Conservation (phyloP, 92 coral and sea anemone genomes). For the Anthopleura xanthogrammica region DNA sequence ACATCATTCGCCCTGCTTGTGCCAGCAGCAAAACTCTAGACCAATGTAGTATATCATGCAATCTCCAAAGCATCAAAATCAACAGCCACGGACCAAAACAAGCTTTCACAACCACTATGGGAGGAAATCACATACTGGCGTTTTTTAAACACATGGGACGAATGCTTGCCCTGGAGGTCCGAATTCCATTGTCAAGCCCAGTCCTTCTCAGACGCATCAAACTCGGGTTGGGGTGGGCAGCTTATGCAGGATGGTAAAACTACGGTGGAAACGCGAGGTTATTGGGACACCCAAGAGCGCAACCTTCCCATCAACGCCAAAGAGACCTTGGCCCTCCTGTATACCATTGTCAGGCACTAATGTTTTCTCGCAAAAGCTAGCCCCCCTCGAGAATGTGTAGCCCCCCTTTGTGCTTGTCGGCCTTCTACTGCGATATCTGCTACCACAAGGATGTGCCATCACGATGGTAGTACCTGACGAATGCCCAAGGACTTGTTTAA, state of each 20-base stretch:
- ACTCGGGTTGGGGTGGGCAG: slow-evolving; percentile 18
- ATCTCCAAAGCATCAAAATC: slow-evolving; percentile 14
- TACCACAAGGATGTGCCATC: slow-evolving; percentile 34
- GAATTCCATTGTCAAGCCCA: slow-evolving; percentile 24
- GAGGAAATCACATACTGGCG: slow-evolving; percentile 27
- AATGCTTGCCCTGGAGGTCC: slow-evolving; percentile 24
- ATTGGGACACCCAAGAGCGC: slow-evolving; percentile 17
- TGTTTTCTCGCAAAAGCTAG: too few species aligned
- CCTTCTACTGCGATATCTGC: slow-evolving; percentile 15
- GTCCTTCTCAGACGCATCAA: slow-evolving; percentile 25
- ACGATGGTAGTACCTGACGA: slow-evolving; percentile 45
- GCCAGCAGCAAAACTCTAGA: slow-evolving; percentile 43
- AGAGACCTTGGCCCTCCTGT: slow-evolving; percentile 11
- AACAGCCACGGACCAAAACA: neutral
- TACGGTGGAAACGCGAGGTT: slow-evolving; percentile 12
- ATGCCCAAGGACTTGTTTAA: slow-evolving; percentile 23
- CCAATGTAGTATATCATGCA: slow-evolving; percentile 15
- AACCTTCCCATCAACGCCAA: slow-evolving; percentile 13
- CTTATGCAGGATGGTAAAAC: slow-evolving; percentile 1
- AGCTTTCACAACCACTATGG: neutral
- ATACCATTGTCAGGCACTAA: too few species aligned
- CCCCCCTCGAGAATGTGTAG: slow-evolving; percentile 33
- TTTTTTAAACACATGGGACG: slow-evolving; percentile 33
- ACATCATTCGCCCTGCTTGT: slow-evolving; percentile 35
- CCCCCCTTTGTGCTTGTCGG: slow-evolving; percentile 49